Conservation (phyloP, 2,113 vertebrate genomes). For the Taxidea taxus region DNA sequence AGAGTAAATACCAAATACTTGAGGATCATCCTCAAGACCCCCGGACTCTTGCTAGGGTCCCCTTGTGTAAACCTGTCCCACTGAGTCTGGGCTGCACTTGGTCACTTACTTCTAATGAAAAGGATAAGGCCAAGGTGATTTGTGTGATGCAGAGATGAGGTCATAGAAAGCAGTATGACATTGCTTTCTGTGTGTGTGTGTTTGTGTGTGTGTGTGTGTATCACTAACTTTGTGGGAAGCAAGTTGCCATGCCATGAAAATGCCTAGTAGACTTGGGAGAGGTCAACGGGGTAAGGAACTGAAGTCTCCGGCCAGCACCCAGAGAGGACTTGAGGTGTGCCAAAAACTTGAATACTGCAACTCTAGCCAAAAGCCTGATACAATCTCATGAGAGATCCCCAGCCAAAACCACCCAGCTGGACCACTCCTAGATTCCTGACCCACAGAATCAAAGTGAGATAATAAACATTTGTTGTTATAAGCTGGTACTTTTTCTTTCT, state of each 20-base stretch:
- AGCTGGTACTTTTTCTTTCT: background rate
- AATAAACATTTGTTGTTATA: background rate
- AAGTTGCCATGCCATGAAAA: background rate
- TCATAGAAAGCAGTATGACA: background rate
- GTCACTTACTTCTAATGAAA: background rate
- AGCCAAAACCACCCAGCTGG: background rate
- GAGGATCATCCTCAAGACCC: accelerated
- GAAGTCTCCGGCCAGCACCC: background rate
- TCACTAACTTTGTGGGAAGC: background rate
- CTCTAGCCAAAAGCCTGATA: accelerated
- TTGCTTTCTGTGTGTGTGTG: background rate
- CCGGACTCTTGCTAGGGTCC: too few species aligned
- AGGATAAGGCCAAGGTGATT: background rate
- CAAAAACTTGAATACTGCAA: background rate
- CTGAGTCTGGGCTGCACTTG: background rate
- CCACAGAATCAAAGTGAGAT: background rate
- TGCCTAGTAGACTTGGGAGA: background rate
- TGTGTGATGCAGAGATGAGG: background rate
- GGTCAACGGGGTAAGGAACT: background rate
- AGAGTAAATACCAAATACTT: background rate
- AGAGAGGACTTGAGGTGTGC: background rate
- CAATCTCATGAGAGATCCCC: too few species aligned
- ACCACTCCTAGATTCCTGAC: background rate
- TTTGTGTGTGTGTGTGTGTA: background rate
- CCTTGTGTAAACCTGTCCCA: background rate